These are phyloP conservation scores for Eunapius fragilis DNA, from an alignment of 37 sponge, comb jelly and placozoan genomes.

Conservation along the genomic window DNA sequence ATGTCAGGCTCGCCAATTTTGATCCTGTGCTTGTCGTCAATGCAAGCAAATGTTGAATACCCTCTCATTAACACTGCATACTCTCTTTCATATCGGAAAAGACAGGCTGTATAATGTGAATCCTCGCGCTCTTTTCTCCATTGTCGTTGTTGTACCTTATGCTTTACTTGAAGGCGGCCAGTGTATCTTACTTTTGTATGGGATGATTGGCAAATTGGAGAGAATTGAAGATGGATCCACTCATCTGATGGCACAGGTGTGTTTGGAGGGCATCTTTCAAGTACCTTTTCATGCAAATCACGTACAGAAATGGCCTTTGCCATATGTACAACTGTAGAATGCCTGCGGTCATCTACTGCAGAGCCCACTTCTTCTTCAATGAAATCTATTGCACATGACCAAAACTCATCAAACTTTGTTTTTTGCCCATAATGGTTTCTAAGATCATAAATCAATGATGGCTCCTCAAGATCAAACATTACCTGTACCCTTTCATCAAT, in stretches of 20 bases:
- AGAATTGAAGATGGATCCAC: constrained; percentile 41
- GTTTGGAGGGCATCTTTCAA: constrained; percentile 21
- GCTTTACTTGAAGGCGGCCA: constrained; percentile 38
- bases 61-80: constrained; percentile 26
- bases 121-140: constrained; percentile 20
- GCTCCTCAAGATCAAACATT: constrained; percentile 42
- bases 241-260: constrained; percentile 40
- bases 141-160: constrained; percentile 33
- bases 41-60: constrained; percentile 9
- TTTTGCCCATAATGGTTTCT: constrained; percentile 10
- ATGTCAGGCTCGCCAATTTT: constrained; percentile 51
- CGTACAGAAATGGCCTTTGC: constrained; percentile 50
- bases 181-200: constrained; percentile 26
- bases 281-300: constrained; percentile 27
- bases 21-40: constrained; percentile 59
- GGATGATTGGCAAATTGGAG: constrained; percentile 19
- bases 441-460: constrained; percentile 29
- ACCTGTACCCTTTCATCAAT: constrained; percentile 27
- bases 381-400: constrained; percentile 25
- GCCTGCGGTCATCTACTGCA: constrained; percentile 37
- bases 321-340: constrained; percentile 34
- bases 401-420: constrained; percentile 41
- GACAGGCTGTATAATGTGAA: constrained; percentile 42
- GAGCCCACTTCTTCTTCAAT: constrained; percentile 32
- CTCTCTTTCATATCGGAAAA: constrained; percentile 36